A percentile compares a stretch with the other conserved stretches of the same genome.
These are phyloP conservation scores for Siniperca undulata DNA, from an alignment of 2,797 vertebrate species.

Conservation along the genomic window DNA sequence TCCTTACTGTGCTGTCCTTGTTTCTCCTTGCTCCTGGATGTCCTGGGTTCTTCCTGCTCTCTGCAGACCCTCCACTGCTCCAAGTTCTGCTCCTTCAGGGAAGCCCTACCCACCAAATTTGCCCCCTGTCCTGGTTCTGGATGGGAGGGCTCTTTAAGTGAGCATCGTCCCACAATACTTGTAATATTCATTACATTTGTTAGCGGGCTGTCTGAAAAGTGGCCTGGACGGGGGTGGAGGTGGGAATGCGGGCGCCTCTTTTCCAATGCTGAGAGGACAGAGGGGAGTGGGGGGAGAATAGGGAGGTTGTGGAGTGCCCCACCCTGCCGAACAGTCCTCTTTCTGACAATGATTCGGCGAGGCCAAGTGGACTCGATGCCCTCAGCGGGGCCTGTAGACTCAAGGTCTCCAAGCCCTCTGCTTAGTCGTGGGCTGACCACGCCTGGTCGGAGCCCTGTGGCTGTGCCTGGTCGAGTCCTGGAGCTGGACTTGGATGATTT, in stretches of 20 bases:
- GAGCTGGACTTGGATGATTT: slow-evolving; percentile 78
- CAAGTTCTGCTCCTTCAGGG: slow-evolving; percentile 80
- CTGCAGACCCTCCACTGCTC: slow-evolving; percentile 84
- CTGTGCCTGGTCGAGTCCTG: slow-evolving; percentile 78
- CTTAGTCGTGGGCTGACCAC: slow-evolving; percentile 64
- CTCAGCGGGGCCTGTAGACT: slow-evolving; percentile 69
- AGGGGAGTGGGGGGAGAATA: slow-evolving; percentile 87
- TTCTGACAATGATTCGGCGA: slow-evolving; percentile 84
- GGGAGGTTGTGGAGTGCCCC: slow-evolving; percentile 87
- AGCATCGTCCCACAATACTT: slow-evolving; percentile 79
- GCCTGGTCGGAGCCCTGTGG: slow-evolving; percentile 78
- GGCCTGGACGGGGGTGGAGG: slow-evolving; percentile 68
- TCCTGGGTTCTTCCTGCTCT: slow-evolving; percentile 77
- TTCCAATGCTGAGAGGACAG: slow-evolving; percentile 82
- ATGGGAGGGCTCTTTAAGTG: slow-evolving; percentile 81
- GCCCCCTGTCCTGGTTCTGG: slow-evolving; percentile 54
- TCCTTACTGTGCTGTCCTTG: slow-evolving; percentile 52
- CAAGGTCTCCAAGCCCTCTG: slow-evolving; percentile 64
- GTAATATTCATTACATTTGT: slow-evolving; percentile 62
- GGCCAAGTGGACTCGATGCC: slow-evolving; percentile 88
- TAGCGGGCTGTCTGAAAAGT: slow-evolving; percentile 78
- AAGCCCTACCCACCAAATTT: slow-evolving; percentile 72
- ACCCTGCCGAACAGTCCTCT: slow-evolving; percentile 87
- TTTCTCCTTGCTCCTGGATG: slow-evolving; percentile 67
- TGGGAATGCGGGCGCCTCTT: slow-evolving; percentile 79